Conservation (phyloP, 2,113 vertebrate species). For the Zapus hudsonius region DNA sequence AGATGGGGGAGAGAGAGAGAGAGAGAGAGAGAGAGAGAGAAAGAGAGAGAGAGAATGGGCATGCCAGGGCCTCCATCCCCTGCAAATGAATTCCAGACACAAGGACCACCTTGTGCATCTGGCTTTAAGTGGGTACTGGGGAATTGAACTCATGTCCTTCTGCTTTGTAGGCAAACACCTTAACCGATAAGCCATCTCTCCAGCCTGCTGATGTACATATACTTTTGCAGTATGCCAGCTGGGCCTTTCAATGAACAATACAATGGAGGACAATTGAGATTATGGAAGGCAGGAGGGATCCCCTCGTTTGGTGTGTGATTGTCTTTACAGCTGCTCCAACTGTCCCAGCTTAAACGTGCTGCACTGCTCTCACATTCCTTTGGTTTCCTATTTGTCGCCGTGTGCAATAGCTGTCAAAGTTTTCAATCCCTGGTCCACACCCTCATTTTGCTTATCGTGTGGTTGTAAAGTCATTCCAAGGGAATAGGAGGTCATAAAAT, state of each 20-base stretch:
- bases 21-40: too few relatives aligned
- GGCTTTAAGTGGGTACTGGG: too few relatives aligned
- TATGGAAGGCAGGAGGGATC: constrained; percentile 44
- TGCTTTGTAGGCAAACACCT: too few relatives aligned
- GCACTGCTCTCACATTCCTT: constrained; percentile 53
- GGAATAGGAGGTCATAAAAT: constrained; percentile 57
- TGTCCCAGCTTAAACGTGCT: constrained; percentile 53
- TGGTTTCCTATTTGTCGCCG: constrained; percentile 62
- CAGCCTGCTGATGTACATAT: too few relatives aligned
- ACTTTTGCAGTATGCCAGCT: constrained; percentile 51
- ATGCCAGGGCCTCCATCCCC: too few relatives aligned
- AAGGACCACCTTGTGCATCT: too few relatives aligned
- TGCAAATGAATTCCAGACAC: too few relatives aligned
- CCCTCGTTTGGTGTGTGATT: constrained; percentile 56
- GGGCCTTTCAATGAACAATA: constrained; percentile 69
- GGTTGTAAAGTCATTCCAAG: constrained; percentile 74
- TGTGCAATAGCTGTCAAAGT: constrained; percentile 66
- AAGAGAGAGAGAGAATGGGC: too few relatives aligned
- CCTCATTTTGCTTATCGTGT: constrained; percentile 75
- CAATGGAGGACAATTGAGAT: constrained; percentile 60
- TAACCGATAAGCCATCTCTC: too few relatives aligned
- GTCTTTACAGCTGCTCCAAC: constrained; percentile 41
- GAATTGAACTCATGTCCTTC: too few relatives aligned
- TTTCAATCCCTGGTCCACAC: constrained; percentile 67
- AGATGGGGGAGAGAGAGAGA: too few relatives aligned